These are phyloP conservation scores for Cydia strobilella DNA, from an alignment of 1,140 invertebrate species.

Conservation along the genomic window DNA sequence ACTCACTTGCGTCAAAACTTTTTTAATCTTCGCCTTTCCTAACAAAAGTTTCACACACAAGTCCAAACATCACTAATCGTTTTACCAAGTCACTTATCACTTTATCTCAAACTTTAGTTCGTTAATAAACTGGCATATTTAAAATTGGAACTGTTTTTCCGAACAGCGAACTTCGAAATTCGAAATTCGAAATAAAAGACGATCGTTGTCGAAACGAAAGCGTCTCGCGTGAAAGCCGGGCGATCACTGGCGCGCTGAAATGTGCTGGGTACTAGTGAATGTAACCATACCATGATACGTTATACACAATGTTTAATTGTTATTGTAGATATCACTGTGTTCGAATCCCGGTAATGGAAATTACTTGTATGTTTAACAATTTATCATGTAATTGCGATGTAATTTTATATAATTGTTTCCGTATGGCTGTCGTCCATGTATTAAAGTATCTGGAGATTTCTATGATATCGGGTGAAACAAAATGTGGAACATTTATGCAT, in stretches of 20 bases:
- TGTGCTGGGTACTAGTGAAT: not conserved
- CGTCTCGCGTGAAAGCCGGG: not conserved
- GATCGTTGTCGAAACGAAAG: not conserved
- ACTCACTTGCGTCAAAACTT: slow-evolving; percentile 16
- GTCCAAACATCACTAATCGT: slow-evolving; percentile 16
- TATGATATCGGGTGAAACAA: no score
- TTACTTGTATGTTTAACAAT: not conserved
- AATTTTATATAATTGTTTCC: no score
- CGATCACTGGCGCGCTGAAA: slow-evolving; percentile 6
- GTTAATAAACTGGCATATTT: not conserved
- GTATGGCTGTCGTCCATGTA: no score
- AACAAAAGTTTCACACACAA: slow-evolving; percentile 17
- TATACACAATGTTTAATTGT: no score
- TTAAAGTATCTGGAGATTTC: no score
- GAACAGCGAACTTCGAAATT: slow-evolving; percentile 20
- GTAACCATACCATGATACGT: no score
- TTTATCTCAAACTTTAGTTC: not conserved
- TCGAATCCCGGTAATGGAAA: not conserved
- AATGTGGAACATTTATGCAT: no score
- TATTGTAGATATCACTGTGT: no score
- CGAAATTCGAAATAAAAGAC: slow-evolving; percentile 18
- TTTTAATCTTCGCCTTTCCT: slow-evolving; percentile 22
- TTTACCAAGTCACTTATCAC: slow-evolving; percentile 22
- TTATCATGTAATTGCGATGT: no score
- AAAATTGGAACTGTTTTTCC: not conserved